Conservation (phyloP, 2,888 invertebrate genomes). For the Stomorhina lunata region DNA sequence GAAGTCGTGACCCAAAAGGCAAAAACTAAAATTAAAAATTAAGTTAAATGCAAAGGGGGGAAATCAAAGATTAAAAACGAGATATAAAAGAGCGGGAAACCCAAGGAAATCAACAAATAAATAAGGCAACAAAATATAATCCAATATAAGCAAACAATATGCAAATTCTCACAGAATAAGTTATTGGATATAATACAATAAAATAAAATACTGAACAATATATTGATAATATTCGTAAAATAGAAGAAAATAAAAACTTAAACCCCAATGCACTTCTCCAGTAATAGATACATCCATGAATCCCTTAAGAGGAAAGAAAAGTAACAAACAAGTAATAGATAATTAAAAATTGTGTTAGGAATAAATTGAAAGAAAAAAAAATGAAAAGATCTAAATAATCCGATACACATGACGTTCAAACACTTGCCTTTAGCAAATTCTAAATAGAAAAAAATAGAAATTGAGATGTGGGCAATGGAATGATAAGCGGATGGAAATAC, state of each 20-base stretch:
- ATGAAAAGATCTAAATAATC: too few relatives aligned
- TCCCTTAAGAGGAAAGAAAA: not conserved
- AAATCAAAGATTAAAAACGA: not conserved
- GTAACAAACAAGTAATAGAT: not conserved
- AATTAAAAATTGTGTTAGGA: not conserved
- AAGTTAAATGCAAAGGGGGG: not conserved
- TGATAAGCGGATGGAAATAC: not conserved
- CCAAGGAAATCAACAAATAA: slow-evolving; percentile 15
- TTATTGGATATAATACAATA: too few relatives aligned
- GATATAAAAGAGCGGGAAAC: slow-evolving; percentile 7
- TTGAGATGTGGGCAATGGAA: not conserved
- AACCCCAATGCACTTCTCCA: not conserved
- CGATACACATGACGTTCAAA: not conserved
- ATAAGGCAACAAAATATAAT: too few relatives aligned
- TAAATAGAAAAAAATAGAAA: not conserved
- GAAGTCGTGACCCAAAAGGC: slow-evolving; percentile 4
- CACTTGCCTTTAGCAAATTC: not conserved
- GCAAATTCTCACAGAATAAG: not conserved
- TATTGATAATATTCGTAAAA: not conserved
- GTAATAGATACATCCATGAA: not conserved
- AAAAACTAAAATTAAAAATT: slow-evolving; percentile 5
- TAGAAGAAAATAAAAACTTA: not conserved
- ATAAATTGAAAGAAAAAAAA: slow-evolving; percentile 32
- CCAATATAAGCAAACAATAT: not conserved
- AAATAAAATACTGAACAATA: slow-evolving; percentile 1